phyloP scores from a whole-genome alignment of 2,888 invertebrate genomes.

The Dryococelus australis region DNA sequence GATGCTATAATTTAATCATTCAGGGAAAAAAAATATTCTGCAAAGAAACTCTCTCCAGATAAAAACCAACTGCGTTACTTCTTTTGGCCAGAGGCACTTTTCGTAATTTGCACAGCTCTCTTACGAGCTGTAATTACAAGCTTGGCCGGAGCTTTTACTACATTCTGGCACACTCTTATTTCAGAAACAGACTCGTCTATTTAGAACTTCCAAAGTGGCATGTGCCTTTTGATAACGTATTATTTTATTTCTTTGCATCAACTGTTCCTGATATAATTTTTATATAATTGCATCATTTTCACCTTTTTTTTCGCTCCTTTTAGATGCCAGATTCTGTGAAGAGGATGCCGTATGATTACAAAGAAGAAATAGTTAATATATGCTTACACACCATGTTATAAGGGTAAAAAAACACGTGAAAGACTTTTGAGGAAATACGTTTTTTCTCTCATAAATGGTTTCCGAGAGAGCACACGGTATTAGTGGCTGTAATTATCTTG shows the following conservation, averaged over 20 bases:
- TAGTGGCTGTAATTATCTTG: conserved; percentile 23
- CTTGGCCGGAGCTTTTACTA: background rate
- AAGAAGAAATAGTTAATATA: conserved; percentile 16
- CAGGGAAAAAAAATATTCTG: no score
- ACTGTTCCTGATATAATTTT: background rate
- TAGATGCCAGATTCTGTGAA: background rate
- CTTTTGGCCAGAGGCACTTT: background rate
- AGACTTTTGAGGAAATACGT: background rate
- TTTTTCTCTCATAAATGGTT: background rate
- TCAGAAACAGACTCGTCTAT: background rate
- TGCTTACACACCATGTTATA: background rate
- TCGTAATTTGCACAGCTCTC: background rate
- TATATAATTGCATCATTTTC: conserved; percentile 16
- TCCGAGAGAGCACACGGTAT: conserved; percentile 12
- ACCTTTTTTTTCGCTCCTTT: background rate
- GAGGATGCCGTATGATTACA: conserved; percentile 1
- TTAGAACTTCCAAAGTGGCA: background rate
- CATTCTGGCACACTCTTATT: background rate
- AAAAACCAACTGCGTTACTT: background rate
- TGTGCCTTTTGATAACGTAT: background rate
- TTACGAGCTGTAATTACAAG: background rate
- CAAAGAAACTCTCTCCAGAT: no score
- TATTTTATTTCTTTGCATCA: background rate
- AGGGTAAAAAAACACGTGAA: background rate
- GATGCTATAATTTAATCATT: no score